phyloP scores from a whole-genome alignment of 2,888 invertebrate species.

The Drosophila nr. perissopoda region DNA sequence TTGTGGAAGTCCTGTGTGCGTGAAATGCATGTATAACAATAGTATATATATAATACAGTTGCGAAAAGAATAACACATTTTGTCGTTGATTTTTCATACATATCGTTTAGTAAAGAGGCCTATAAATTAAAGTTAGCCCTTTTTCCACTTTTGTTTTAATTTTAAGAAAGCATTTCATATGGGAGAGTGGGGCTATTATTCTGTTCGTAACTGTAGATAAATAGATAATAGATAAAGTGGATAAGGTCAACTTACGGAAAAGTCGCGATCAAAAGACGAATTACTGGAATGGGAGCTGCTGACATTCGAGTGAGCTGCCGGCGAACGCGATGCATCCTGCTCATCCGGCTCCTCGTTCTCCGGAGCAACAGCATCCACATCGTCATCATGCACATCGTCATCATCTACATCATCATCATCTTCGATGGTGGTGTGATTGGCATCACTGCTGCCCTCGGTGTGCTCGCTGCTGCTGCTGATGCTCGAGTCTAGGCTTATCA shows the following conservation, averaged over 20 bases:
- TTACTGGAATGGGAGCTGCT: conserved; percentile 30
- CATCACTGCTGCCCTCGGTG: conserved; percentile 8
- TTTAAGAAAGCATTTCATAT: too few species aligned
- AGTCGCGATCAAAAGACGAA: conserved; percentile 25
- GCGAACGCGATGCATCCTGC: conserved; percentile 27
- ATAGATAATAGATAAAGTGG: background rate
- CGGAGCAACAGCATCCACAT: conserved; percentile 1
- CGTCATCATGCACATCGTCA: conserved; percentile 18
- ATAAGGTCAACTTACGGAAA: conserved; percentile 38
- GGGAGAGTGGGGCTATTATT: background rate
- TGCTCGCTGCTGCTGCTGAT: background rate
- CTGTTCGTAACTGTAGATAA: background rate
- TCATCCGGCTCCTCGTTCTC: conserved; percentile 3
- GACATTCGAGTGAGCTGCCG: conserved; percentile 1
- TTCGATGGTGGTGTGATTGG: conserved; percentile 1
- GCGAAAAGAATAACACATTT: background rate
- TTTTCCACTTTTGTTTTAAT: too few species aligned
- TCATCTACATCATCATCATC: conserved; percentile 27
- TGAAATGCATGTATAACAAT: background rate
- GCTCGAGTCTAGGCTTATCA: background rate
- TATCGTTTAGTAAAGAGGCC: background rate
- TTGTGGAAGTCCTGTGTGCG: conserved; percentile 43
- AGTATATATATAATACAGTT: background rate
- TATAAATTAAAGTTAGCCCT: background rate
- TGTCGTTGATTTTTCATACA: background rate